Base-by-base conservation (phyloP, 2,888 invertebrate species). In the Dolomedes plantarius region DNA sequence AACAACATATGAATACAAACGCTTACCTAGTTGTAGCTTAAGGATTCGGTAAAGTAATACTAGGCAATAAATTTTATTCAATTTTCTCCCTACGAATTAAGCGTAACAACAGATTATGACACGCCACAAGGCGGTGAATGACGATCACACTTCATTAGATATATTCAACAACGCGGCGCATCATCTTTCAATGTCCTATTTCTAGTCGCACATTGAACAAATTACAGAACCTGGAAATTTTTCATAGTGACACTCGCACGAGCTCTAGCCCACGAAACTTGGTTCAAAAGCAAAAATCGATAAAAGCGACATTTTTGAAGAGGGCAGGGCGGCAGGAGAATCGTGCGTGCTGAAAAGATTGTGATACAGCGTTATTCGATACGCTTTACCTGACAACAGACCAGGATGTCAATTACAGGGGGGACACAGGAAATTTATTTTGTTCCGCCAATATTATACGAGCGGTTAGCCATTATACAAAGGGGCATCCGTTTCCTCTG, bases 291-390 rank as follows among this genome's bases (percentile, higher is more conserved):
- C 73, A 73, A 67, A 80, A 80, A 80, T 80, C 79, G 72, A 80
- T 80, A 64, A 80, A 80, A 80, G 77, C 41, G 72, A 80, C 79
- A 80, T 81, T 81, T 81, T 81, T 75, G 41, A 62, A 81, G 69
- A 46, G 73, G n/a, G 67, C 50, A 19, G 46, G 79, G 64, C 23
- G 64, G 46, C n/a, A 23, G 32, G 27, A 28, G 0, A 29, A n/a
- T 23, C 46, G 83, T 73, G 83, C 77, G 83, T 85, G 83, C 50
- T 77, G 77, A 68, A 77, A 72, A 85, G 83, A 85, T 77, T 85
- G 77, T 73, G 83, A 77, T 85, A 73, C 77, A 85, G 77, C 83
- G 77, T 77, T 77, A 85, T 73, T 85, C 77, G 73, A 85, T 85
- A 78, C 77, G 83, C 77, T 85, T n/a, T 62, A 77, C 83, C 73